Percentiles rank a stretch among this genome's conserved stretches.
phyloP scores from a whole-genome alignment of 2,888 invertebrate genomes.

The Meiosimyza platycephala region DNA sequence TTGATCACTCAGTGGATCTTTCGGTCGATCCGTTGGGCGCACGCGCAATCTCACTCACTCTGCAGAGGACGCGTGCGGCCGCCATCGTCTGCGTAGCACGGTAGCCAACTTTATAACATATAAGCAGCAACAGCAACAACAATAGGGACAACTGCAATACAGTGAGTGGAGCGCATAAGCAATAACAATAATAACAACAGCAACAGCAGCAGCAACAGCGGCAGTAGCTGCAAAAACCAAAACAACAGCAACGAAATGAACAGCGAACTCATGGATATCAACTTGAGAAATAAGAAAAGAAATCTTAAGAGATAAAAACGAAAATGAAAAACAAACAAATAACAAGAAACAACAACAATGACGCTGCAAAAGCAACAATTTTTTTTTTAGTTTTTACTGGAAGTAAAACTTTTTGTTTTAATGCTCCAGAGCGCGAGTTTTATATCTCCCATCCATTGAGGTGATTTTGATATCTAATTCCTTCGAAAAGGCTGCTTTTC shows the following conservation, averaged over 20 bases:
- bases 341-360: not conserved
- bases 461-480: too few species aligned
- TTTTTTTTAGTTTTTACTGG: not conserved
- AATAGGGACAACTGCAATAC: conserved; percentile 50
- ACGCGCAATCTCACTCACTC: conserved; percentile 36
- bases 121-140: conserved; percentile 2
- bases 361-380: not conserved
- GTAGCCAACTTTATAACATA: conserved; percentile 53
- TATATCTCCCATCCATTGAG: too few species aligned
- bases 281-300: not conserved
- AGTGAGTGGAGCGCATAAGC: conserved; percentile 16
- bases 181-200: conserved; percentile 24
- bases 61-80: conserved; percentile 49
- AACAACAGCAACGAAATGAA: not conserved
- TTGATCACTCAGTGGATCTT: too few species aligned
- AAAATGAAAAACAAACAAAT: not conserved
- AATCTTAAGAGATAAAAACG: not conserved
- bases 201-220: not conserved
- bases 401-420: too few species aligned
- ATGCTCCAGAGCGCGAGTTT: too few species aligned
- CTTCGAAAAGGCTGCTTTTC: too few species aligned
- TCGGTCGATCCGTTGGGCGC: conserved; percentile 5
- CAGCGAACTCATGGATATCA: not conserved
- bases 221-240: not conserved
- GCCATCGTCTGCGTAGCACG: conserved; percentile 61